These are phyloP conservation scores for Tachuris rubrigastra DNA, from an alignment of 2,113 vertebrate species.

Conservation along the genomic window DNA sequence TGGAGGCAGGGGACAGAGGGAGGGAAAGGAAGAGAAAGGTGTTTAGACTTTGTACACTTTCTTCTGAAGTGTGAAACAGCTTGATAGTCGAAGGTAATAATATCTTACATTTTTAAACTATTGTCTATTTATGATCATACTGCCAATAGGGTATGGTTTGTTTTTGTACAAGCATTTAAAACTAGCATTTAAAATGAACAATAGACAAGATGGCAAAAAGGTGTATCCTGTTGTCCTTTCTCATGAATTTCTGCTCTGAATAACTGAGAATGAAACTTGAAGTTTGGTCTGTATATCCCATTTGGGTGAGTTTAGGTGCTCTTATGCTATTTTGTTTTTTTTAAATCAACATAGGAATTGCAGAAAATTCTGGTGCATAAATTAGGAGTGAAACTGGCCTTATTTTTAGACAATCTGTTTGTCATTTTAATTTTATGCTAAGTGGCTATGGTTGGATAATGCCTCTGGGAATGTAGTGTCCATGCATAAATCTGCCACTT, in stretches of 20 bases:
- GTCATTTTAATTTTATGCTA: slow-evolving; percentile 44
- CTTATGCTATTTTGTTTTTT: slow-evolving; percentile 30
- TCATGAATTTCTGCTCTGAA: neutral
- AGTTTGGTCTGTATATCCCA: neutral
- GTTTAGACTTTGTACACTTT: slow-evolving; percentile 9
- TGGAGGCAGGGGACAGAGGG: neutral
- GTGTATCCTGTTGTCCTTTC: neutral
- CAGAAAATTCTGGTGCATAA: neutral
- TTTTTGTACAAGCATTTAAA: slow-evolving; percentile 51
- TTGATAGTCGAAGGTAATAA: slow-evolving; percentile 22
- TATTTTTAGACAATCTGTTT: slow-evolving; percentile 68
- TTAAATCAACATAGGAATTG: slow-evolving; percentile 16
- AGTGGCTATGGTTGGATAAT: slow-evolving; percentile 42
- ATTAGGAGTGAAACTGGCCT: slow-evolving; percentile 52
- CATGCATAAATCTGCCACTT: slow-evolving; percentile 4
- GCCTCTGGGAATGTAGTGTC: slow-evolving; percentile 58
- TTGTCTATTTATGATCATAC: slow-evolving; percentile 60
- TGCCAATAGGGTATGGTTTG: slow-evolving; percentile 2
- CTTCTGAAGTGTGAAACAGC: neutral
- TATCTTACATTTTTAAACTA: slow-evolving; percentile 42
- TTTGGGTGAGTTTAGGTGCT: slow-evolving; percentile 42
- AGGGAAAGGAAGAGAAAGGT: neutral
- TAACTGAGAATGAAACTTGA: slow-evolving; percentile 27
- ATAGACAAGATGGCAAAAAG: neutral
- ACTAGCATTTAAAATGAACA: slow-evolving; percentile 51